These are phyloP conservation scores for Arion vulgaris DNA, from an alignment of 1,140 invertebrate genomes.

Conservation along the genomic window DNA sequence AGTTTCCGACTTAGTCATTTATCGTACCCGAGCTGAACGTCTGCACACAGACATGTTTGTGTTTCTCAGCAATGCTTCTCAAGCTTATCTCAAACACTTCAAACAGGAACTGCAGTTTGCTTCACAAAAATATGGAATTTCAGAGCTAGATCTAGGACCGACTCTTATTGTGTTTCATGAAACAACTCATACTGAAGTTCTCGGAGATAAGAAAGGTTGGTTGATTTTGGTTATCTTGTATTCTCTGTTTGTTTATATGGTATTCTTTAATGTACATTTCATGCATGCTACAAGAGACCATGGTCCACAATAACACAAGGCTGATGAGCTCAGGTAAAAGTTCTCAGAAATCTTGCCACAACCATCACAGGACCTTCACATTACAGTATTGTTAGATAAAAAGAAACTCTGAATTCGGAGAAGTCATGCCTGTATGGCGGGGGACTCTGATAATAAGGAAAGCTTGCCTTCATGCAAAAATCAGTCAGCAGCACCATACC, in stretches of 20 bases:
- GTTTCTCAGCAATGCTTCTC: constrained; percentile 85
- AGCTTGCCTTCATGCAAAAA: no score
- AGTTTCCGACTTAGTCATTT: constrained; percentile 87
- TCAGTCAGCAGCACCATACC: no score
- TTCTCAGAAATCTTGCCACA: no score
- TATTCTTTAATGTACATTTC: no score
- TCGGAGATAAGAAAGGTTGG: constrained; percentile 58
- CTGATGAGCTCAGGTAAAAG: no score
- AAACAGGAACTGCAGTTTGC: constrained; percentile 78
- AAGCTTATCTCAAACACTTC: constrained; percentile 84
- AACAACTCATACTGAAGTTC: constrained; percentile 80
- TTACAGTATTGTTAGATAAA: no score
- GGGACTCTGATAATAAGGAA: no score
- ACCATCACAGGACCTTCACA: no score
- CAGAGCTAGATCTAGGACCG: constrained; percentile 78
- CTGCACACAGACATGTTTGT: constrained; percentile 85
- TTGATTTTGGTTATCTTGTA: not conserved
- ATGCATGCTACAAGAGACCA: no score
- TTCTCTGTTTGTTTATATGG: not conserved
- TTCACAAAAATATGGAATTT: constrained; percentile 74
- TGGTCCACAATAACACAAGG: no score
- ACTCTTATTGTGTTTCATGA: constrained; percentile 87
- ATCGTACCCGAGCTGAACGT: constrained; percentile 84
- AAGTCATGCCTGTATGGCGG: no score
- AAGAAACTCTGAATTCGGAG: no score